These are phyloP conservation scores for Smittia aterrima DNA, from an alignment of 2,888 invertebrate genomes.

Conservation along the genomic window DNA sequence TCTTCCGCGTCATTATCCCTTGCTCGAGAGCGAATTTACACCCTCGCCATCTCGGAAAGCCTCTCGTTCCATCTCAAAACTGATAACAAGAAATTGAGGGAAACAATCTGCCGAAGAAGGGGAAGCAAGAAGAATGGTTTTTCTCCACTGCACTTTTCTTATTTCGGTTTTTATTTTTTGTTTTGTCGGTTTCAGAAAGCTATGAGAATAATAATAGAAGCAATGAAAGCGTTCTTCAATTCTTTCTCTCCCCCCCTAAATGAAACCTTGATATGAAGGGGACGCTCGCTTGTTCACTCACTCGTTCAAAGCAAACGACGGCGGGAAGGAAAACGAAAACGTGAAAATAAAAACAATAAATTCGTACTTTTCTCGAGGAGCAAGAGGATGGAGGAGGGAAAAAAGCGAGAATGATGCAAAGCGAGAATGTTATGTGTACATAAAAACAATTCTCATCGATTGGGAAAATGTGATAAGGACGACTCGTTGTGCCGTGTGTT, in stretches of 20 bases:
- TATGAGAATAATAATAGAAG: conserved; percentile 10
- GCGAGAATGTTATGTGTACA: not conserved
- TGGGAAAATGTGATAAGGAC: conserved; percentile 8
- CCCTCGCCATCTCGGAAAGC: too few species aligned
- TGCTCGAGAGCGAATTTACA: not conserved
- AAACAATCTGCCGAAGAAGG: conserved; percentile 12
- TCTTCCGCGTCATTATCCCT: conserved; percentile 31
- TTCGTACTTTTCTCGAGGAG: not conserved
- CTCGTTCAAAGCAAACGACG: not conserved
- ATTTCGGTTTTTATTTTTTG: not conserved
- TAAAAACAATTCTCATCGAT: conserved; percentile 21
- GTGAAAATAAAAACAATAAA: conserved; percentile 33
- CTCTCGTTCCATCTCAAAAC: too few species aligned
- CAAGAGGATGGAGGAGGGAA: not conserved
- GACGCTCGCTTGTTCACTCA: not conserved
- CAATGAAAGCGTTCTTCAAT: conserved; percentile 9
- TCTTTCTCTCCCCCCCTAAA: not conserved
- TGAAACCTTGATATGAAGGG: not conserved
- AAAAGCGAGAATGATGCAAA: conserved; percentile 17
- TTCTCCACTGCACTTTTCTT: conserved; percentile 19
- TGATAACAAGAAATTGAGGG: not conserved
- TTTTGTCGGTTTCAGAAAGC: not conserved
- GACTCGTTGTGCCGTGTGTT: not conserved
- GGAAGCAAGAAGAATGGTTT: not conserved
- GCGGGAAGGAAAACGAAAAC: not conserved